Base-by-base conservation (phyloP, 1,140 invertebrate genomes). In the Cyclina sinensis region DNA sequence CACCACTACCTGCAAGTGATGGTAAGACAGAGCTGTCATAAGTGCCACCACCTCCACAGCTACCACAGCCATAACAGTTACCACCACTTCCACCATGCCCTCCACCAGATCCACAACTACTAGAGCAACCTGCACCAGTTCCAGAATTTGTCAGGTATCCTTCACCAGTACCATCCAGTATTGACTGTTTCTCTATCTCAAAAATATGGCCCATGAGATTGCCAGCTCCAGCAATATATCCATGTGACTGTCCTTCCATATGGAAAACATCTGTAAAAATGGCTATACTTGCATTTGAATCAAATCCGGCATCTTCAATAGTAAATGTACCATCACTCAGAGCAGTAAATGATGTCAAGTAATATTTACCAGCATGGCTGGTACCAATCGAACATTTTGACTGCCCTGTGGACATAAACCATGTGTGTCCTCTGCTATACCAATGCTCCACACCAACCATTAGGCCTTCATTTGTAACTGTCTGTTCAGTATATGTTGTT, bases 381-480 rank as follows among this genome's bases (percentile, higher is more conserved):
- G 43, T 46, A 39, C 57, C 73, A 16, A 65, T 21, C 0, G 76
- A 51, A 43, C 91, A 88, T 78, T 59, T 89, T 27, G 83, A 86
- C 46, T 82, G 86, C 27, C 91, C 90, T 43, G 85, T 82, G 18
- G 74, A 65, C 18, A 54, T 46, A 14, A 92, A 74, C 27, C 35
- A 27, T 2, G 90, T 80, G 51, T 54, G 59, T 54, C 91, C 89
- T 84, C 89, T 37, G 0, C 79, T 79, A 48, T 89, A 91, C 43
- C 92, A 78, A 30, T 91, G 90, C 21, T 92, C 92, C 7, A 93
- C 87, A n/a, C 92, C 92, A 68, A 87, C 78, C 74, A 93, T 78
- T 32, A 70, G 74, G 11, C 92, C 92, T 21, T 88, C 32, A 24
- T 80, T 82, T 0, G 57, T 85, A 21, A 92, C 32, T 1, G 84